Conservation (phyloP, 2,888 invertebrate genomes). For the Spicauda simplicius region DNA sequence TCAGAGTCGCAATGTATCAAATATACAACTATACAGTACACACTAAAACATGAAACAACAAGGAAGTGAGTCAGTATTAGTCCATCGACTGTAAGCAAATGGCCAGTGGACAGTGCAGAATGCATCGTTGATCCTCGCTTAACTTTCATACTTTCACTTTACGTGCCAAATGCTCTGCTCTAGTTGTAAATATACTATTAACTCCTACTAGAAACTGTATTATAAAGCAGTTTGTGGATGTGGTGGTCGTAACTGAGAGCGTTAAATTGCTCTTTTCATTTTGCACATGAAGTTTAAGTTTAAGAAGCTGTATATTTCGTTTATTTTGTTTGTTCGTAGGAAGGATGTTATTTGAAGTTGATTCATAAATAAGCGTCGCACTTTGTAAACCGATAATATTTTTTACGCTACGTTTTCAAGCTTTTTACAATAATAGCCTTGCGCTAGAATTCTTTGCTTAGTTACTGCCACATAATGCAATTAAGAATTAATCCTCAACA, state of each 20-base stretch:
- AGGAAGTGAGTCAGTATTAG: slow-evolving; percentile 56
- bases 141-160: slow-evolving; percentile 78
- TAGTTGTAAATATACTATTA: slow-evolving; percentile 29
- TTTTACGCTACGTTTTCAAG: too few species aligned
- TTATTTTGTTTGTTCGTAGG: too few species aligned
- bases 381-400: too few species aligned
- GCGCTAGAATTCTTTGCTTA: too few species aligned
- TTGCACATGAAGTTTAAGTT: too few species aligned
- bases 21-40: background rate
- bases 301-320: too few species aligned
- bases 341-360: background rate
- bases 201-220: slow-evolving; percentile 15
- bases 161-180: slow-evolving; percentile 33
- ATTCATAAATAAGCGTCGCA: background rate
- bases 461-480: too few species aligned
- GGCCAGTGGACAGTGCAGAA: slow-evolving; percentile 74
- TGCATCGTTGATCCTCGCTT: slow-evolving; percentile 58
- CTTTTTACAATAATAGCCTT: too few species aligned
- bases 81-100: slow-evolving; percentile 55
- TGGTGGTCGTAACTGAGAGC: background rate
- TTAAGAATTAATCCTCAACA: too few species aligned
- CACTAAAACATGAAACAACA: slow-evolving; percentile 45
- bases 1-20: too few species aligned
- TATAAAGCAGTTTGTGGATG: slow-evolving; percentile 2
- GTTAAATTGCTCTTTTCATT: background rate